phyloP scores from a whole-genome alignment of 2,888 invertebrate genomes.

The Yponomeuta sedellus region DNA sequence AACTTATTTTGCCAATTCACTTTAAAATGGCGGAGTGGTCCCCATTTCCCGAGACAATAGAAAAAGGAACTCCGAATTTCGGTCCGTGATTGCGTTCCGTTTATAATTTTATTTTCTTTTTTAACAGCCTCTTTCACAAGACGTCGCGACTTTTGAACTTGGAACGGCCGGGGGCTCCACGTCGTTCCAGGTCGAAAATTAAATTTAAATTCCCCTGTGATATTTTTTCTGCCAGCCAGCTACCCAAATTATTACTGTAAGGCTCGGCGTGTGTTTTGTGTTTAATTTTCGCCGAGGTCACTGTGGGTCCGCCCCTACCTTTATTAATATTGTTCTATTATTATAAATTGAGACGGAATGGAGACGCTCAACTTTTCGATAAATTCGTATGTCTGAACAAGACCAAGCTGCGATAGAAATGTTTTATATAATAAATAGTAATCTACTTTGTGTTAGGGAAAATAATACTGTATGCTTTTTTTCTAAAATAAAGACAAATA shows the following conservation, averaged over 20 bases:
- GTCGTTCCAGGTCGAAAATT: slow-evolving; percentile 69
- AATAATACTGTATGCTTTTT: no score
- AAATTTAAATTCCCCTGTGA: slow-evolving; percentile 70
- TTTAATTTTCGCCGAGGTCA: slow-evolving; percentile 55
- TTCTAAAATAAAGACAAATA: no score
- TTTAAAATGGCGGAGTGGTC: background rate
- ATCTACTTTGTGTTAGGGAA: no score
- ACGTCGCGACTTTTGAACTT: slow-evolving; percentile 55
- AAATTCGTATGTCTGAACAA: no score
- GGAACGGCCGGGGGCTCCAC: slow-evolving; percentile 60
- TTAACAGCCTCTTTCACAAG: slow-evolving; percentile 41
- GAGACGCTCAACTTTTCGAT: no score
- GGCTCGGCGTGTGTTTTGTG: slow-evolving; percentile 45
- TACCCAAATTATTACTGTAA: slow-evolving; percentile 58
- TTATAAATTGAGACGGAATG: background rate
- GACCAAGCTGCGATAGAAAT: no score
- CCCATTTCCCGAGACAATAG: slow-evolving; percentile 21
- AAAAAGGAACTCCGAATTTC: slow-evolving; percentile 13
- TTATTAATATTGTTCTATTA: slow-evolving; percentile 12
- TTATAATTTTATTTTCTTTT: slow-evolving; percentile 43
- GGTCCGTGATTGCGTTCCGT: slow-evolving; percentile 29
- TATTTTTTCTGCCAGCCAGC: slow-evolving; percentile 55
- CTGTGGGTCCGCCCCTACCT: slow-evolving; percentile 18
- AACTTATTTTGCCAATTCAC: background rate
- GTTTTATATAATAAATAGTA: no score